Conservation (phyloP, 2,888 invertebrate genomes). For the Unio delphinus region DNA sequence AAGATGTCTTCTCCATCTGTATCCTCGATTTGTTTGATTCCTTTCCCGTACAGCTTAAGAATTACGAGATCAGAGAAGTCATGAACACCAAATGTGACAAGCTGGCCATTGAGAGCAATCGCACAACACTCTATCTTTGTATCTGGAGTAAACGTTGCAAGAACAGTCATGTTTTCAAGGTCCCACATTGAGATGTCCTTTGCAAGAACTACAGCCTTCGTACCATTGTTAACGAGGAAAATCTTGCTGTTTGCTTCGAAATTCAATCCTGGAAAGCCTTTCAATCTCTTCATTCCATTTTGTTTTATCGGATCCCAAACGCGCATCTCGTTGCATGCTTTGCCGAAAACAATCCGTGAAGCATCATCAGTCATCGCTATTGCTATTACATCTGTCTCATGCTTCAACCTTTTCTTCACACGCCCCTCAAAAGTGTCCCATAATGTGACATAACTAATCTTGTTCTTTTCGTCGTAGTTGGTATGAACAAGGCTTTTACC, state of each 20-base stretch:
- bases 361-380: slow-evolving; percentile 63
- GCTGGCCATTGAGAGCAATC: slow-evolving; percentile 54
- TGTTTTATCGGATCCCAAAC: slow-evolving; percentile 64
- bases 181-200: slow-evolving; percentile 69
- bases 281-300: slow-evolving; percentile 47
- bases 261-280: slow-evolving; percentile 55
- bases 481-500: slow-evolving; percentile 64
- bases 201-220: slow-evolving; percentile 61
- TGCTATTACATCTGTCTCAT: slow-evolving; percentile 66
- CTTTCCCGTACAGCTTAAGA: slow-evolving; percentile 45
- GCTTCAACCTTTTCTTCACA: slow-evolving; percentile 59
- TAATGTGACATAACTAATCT: slow-evolving; percentile 67
- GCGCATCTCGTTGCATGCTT: slow-evolving; percentile 59
- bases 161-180: slow-evolving; percentile 48
- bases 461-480: slow-evolving; percentile 66
- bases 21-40: slow-evolving; percentile 36
- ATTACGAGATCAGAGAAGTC: slow-evolving; percentile 61
- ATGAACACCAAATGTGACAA: slow-evolving; percentile 62
- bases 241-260: slow-evolving; percentile 59
- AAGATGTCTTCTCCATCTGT: slow-evolving; percentile 50
- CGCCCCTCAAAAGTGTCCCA: slow-evolving; percentile 65
- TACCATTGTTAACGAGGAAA: slow-evolving; percentile 55
- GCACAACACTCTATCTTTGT: slow-evolving; percentile 59
- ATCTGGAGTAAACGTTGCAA: slow-evolving; percentile 68
- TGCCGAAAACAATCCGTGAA: slow-evolving; percentile 63